phyloP scores from a whole-genome alignment of 2,113 vertebrate species.

The Danio rerio region DNA sequence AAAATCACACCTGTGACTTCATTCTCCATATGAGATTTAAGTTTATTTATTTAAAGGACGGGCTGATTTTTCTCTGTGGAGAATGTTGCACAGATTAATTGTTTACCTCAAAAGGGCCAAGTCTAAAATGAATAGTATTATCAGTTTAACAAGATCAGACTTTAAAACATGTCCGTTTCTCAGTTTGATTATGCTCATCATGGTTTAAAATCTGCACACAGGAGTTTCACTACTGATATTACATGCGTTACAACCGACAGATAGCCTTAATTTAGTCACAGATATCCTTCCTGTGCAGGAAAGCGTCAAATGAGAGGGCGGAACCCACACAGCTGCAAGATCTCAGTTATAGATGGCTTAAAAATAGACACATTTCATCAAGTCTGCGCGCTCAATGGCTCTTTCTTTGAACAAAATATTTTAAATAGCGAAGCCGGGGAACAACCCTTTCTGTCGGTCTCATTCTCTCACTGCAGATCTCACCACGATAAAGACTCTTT shows the following conservation, averaged over 20 bases:
- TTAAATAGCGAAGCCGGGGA: slow-evolving; percentile 14
- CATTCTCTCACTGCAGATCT: slow-evolving; percentile 10
- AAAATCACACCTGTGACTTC: too few relatives aligned
- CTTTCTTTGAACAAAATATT: not conserved
- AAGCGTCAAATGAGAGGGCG: not conserved
- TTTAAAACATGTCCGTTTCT: too few relatives aligned
- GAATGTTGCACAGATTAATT: too few relatives aligned
- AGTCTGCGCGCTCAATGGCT: not conserved
- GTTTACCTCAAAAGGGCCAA: too few relatives aligned
- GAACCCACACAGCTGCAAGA: slow-evolving; percentile 17
- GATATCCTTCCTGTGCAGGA: slow-evolving; percentile 20
- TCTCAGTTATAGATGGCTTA: not conserved
- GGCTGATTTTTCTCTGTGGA: too few relatives aligned
- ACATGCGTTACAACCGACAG: not conserved
- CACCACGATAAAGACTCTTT: slow-evolving; percentile 58
- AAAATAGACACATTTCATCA: slow-evolving; percentile 7
- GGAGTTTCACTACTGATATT: not conserved
- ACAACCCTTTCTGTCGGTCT: not conserved
- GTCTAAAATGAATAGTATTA: too few relatives aligned
- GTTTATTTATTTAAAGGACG: too few relatives aligned
- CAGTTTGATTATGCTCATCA: too few relatives aligned
- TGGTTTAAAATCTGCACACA: too few relatives aligned
- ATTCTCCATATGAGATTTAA: too few relatives aligned
- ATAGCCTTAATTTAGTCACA: not conserved
- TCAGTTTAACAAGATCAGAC: too few relatives aligned